phyloP scores from a whole-genome alignment of 1,140 invertebrate species.

The Formica selysi region DNA sequence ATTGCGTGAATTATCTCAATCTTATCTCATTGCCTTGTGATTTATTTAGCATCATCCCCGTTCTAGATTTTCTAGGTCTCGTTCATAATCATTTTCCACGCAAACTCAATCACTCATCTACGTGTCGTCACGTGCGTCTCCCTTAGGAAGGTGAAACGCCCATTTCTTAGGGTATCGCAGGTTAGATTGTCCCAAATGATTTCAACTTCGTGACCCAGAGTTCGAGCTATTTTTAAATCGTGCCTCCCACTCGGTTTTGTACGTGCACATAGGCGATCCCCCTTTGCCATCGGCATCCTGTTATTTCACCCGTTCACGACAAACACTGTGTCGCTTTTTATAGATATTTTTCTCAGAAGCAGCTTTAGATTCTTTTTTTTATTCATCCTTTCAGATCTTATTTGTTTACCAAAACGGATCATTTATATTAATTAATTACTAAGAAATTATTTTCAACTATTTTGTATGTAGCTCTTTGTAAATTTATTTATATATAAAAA shows the following conservation, averaged over 20 bases:
- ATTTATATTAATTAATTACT: not conserved
- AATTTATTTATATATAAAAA: not conserved
- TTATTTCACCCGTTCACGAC: slow-evolving; percentile 48
- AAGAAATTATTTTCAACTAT: not conserved
- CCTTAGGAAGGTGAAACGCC: slow-evolving; percentile 53
- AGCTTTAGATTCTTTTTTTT: slow-evolving; percentile 12
- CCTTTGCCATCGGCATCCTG: slow-evolving; percentile 49
- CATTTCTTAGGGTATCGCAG: slow-evolving; percentile 67
- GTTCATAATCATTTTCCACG: not conserved
- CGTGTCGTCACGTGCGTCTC: slow-evolving; percentile 64
- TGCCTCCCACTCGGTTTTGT: slow-evolving; percentile 53
- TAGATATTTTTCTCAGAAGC: slow-evolving; percentile 55
- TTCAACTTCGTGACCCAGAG: slow-evolving; percentile 69
- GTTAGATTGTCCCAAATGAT: slow-evolving; percentile 56
- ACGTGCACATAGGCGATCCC: slow-evolving; percentile 41
- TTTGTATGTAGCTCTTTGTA: not conserved
- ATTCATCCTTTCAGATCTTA: slow-evolving; percentile 26
- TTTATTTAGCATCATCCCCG: not conserved
- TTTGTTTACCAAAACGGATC: slow-evolving; percentile 14
- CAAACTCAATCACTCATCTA: slow-evolving; percentile 39
- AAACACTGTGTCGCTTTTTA: slow-evolving; percentile 59
- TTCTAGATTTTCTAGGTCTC: slow-evolving; percentile 3
- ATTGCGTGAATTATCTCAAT: slow-evolving; percentile 17
- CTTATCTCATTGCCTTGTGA: slow-evolving; percentile 26
- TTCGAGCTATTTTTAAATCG: slow-evolving; percentile 69